Evolutionary conservation across 2,888 invertebrate genomes (phyloP).

Genomic region (Gryllus longicercus): DNA sequence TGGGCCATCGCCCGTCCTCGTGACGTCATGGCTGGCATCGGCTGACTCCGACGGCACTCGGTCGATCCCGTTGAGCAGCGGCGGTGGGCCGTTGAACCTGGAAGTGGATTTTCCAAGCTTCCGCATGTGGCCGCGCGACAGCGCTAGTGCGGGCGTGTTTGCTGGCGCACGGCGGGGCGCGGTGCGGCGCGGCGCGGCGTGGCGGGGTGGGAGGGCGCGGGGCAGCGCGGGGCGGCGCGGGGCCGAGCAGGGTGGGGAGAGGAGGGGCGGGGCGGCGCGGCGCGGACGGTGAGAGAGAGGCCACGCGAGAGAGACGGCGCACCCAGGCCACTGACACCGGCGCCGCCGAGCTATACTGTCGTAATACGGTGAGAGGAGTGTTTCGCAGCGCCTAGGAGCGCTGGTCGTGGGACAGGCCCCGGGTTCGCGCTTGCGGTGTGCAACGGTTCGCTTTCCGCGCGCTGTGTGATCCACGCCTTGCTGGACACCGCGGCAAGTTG

Average conservation of each 20-base stretch:
- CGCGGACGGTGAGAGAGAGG: background rate
- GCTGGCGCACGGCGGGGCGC: background rate
- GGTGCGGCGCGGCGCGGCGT: too few species aligned
- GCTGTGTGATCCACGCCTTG: too few species aligned
- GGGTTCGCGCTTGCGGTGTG: background rate
- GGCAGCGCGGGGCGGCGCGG: too few species aligned
- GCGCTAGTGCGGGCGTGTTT: slow-evolving; percentile 17
- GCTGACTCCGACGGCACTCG: slow-evolving; percentile 11
- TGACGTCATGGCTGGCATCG: background rate
- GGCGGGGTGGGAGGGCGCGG: too few species aligned
- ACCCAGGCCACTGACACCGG: slow-evolving; percentile 8
- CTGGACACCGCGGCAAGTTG: too few species aligned
- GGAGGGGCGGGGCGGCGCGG: background rate
- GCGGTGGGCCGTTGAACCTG: slow-evolving; percentile 29
- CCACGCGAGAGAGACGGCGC: background rate
- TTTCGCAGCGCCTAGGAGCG: background rate
- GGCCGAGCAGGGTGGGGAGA: background rate
- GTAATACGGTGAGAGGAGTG: background rate
- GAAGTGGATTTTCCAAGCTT: slow-evolving; percentile 22
- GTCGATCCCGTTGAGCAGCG: slow-evolving; percentile 26
- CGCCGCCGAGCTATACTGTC: slow-evolving; percentile 1
- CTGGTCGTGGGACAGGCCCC: background rate
- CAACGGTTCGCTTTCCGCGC: background rate
- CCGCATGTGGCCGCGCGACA: background rate
- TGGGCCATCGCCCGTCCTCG: background rate